Evolutionary conservation across 1,140 invertebrate species (phyloP).

Genomic region (Ooceraea biroi): DNA sequence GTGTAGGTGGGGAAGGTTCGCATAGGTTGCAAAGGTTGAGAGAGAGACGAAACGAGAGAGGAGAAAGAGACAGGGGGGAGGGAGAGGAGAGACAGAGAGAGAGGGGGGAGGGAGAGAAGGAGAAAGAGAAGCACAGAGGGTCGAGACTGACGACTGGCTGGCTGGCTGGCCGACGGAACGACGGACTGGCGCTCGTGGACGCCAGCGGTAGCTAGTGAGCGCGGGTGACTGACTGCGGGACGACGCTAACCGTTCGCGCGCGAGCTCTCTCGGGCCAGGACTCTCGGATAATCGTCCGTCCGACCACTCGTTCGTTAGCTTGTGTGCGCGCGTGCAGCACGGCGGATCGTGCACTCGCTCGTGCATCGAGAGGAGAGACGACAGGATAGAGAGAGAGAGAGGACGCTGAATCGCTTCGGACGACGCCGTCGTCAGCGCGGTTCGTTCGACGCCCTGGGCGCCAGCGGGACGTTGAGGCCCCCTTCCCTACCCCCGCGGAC

Average conservation of each 20-base stretch:
- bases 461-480: background rate
- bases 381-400: background rate
- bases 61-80: background rate
- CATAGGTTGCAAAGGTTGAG: constrained; percentile 71
- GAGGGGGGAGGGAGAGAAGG: background rate
- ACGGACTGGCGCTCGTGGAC: constrained; percentile 62
- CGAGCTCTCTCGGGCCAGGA: constrained; percentile 26
- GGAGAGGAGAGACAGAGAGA: constrained; percentile 43
- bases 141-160: constrained; percentile 52
- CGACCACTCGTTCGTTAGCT: background rate
- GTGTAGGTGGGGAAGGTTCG: constrained; percentile 70
- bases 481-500: no score
- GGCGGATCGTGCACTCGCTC: background rate
- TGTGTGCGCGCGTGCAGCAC: constrained; percentile 43
- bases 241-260: constrained; percentile 43
- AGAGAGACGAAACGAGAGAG: constrained; percentile 18
- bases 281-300: constrained; percentile 28
- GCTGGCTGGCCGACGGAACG: constrained; percentile 63
- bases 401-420: background rate
- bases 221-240: constrained; percentile 74
- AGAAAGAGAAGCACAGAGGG: constrained; percentile 53
- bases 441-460: constrained; percentile 2
- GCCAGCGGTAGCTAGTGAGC: constrained; percentile 36
- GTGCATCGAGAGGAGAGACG: background rate
- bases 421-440: background rate